These are phyloP conservation scores for Oreochromis tanganicae DNA, from an alignment of 2,113 vertebrate species.

Conservation along the genomic window DNA sequence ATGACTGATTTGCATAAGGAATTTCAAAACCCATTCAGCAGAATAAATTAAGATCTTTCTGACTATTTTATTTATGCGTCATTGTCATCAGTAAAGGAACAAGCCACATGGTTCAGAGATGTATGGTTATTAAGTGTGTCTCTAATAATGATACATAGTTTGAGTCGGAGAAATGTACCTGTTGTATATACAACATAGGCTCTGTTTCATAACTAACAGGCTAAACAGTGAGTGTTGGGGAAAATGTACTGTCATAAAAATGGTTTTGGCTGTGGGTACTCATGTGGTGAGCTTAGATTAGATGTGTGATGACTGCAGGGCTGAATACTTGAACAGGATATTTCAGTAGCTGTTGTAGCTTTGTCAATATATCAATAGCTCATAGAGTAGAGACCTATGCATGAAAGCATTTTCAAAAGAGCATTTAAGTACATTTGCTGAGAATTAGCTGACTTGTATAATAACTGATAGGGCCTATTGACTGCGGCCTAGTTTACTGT, in stretches of 20 bases:
- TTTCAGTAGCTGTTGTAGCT: conserved; percentile 73
- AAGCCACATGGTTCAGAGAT: background rate
- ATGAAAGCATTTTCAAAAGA: conserved; percentile 75
- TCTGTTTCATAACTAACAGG: conserved; percentile 26
- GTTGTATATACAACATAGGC: background rate
- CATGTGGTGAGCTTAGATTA: conserved; percentile 60
- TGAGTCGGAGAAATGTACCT: conserved; percentile 8
- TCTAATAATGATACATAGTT: conserved; percentile 23
- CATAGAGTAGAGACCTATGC: conserved; percentile 64
- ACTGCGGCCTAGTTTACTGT: conserved; percentile 71
- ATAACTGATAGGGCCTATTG: conserved; percentile 74
- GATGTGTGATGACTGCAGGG: conserved; percentile 68
- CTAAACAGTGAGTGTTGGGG: conserved; percentile 49
- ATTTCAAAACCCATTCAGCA: background rate
- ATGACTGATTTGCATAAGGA: background rate
- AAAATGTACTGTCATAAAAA: conserved; percentile 69
- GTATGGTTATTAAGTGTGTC: background rate
- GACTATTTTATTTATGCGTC: background rate
- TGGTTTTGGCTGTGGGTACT: conserved; percentile 63
- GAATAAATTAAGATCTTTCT: background rate
- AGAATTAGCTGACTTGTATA: conserved; percentile 79
- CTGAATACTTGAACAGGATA: conserved; percentile 80
- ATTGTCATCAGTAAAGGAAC: background rate
- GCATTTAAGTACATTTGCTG: conserved; percentile 78
- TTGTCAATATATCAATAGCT: conserved; percentile 79